phyloP scores from a whole-genome alignment of 2,113 vertebrate genomes.

The Hemibagrus wyckioides region DNA sequence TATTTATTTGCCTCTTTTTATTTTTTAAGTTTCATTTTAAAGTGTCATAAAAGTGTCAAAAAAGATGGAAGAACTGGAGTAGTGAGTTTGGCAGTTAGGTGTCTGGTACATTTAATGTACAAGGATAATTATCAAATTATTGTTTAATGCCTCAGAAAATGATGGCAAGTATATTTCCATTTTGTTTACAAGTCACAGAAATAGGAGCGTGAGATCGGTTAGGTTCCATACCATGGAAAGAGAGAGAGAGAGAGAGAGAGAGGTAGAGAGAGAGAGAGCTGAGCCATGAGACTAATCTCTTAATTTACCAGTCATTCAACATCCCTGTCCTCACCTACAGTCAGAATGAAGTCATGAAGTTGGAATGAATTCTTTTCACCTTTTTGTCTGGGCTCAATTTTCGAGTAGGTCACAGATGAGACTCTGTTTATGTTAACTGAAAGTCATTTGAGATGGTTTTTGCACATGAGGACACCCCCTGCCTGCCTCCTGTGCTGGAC shows the following conservation, averaged over 20 bases:
- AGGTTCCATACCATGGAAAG: not conserved
- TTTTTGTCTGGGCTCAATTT: not conserved
- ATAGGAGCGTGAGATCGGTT: not conserved
- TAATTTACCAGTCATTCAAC: not conserved
- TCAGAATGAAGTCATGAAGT: not conserved
- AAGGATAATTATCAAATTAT: not conserved
- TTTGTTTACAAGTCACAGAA: not conserved
- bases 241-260: not conserved
- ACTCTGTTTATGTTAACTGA: not conserved
- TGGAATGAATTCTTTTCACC: not conserved
- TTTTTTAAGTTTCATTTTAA: not conserved
- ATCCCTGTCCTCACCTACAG: not conserved
- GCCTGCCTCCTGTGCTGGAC: not conserved
- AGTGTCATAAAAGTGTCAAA: slow-evolving; percentile 10
- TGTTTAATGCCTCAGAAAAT: not conserved
- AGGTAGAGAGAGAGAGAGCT: not conserved
- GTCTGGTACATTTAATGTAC: not conserved
- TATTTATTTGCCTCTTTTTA: not conserved
- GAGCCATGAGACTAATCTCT: not conserved
- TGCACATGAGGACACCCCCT: not conserved
- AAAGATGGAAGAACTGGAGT: not conserved
- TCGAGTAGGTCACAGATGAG: not conserved
- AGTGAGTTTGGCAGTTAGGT: not conserved
- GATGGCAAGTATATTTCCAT: not conserved
- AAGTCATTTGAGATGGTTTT: not conserved